phyloP scores from a whole-genome alignment of 2,797 vertebrate species.

The Argyrosomus regius region DNA sequence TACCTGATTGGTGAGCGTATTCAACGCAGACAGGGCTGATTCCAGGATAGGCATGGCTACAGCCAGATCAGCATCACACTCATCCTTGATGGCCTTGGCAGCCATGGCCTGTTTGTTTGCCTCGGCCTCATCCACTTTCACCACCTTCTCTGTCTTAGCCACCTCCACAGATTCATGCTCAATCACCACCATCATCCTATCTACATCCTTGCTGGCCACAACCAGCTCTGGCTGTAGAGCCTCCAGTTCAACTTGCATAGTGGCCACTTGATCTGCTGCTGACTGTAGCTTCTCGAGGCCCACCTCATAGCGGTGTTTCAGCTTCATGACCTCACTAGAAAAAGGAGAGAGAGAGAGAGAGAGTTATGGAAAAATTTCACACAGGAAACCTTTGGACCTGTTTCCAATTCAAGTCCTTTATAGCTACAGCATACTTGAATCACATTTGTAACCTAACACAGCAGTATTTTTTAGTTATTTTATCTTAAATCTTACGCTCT shows the following conservation, averaged over 20 bases:
- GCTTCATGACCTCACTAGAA: constrained; percentile 90
- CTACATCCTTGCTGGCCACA: constrained; percentile 90
- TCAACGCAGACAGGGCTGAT: constrained; percentile 88
- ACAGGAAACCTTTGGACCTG: neutral
- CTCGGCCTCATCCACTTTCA: constrained; percentile 89
- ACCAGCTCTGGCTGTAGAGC: constrained; percentile 91
- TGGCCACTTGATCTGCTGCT: constrained; percentile 89
- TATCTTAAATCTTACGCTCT: constrained; percentile 84
- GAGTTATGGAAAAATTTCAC: neutral
- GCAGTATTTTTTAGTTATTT: neutral
- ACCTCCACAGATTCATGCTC: constrained; percentile 91
- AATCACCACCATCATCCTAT: constrained; percentile 91
- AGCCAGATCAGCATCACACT: constrained; percentile 93
- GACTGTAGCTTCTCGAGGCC: constrained; percentile 93
- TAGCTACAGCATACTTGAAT: neutral
- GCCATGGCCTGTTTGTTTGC: constrained; percentile 92
- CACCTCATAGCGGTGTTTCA: constrained; percentile 91
- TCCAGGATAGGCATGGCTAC: constrained; percentile 90
- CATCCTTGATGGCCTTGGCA: constrained; percentile 94
- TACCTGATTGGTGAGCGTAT: constrained; percentile 92
- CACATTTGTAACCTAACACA: neutral
- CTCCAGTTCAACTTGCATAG: constrained; percentile 91
- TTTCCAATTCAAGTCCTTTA: neutral
- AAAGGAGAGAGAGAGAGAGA: neutral
- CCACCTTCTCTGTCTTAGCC: constrained; percentile 90